phyloP scores from a whole-genome alignment of 2,797 vertebrate species.

The Taeniopygia guttata region DNA sequence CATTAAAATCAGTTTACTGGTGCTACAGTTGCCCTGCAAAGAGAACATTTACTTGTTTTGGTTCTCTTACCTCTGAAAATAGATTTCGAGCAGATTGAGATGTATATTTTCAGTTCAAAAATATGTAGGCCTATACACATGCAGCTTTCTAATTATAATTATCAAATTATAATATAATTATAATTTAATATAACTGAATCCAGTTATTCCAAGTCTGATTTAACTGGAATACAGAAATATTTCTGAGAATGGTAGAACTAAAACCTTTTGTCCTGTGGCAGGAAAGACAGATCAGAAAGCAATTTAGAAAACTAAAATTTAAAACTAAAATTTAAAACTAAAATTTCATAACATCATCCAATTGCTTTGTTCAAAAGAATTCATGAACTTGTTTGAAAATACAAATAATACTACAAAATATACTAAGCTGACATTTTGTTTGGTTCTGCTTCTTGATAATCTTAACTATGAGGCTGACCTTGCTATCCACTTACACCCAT shows the following conservation, averaged over 20 bases:
- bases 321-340: background rate
- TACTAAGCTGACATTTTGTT: background rate
- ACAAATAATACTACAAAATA: background rate
- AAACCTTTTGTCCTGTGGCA: background rate
- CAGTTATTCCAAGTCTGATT: background rate
- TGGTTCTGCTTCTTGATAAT: background rate
- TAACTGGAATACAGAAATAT: background rate
- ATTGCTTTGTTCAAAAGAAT: background rate
- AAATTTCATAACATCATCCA: background rate
- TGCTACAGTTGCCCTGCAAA: background rate
- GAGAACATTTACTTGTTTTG: background rate
- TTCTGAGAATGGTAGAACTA: background rate
- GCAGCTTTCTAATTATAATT: background rate
- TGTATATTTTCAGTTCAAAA: background rate
- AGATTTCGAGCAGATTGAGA: background rate
- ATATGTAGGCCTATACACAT: background rate
- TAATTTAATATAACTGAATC: background rate
- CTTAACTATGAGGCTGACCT: background rate
- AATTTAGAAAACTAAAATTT: background rate
- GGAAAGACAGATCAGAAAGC: background rate
- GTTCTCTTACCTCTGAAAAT: background rate
- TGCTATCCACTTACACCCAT: background rate
- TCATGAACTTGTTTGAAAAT: background rate
- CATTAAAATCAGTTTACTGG: background rate
- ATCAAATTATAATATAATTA: no score